These are phyloP conservation scores for Triplophysa bombifrons DNA, from an alignment of 2,797 vertebrate genomes.

Conservation along the genomic window DNA sequence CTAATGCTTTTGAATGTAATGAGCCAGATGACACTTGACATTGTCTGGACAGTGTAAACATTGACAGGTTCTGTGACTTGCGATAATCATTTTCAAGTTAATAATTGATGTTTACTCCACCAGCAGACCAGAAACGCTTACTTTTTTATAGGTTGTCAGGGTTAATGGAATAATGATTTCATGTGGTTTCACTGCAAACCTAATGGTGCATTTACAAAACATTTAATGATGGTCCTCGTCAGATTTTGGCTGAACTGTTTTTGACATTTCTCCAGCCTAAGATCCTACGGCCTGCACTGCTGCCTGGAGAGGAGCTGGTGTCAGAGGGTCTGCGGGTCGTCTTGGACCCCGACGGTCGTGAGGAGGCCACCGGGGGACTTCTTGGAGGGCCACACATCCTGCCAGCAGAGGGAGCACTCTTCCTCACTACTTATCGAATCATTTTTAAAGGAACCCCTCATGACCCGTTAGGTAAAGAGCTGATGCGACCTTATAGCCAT, in stretches of 20 bases:
- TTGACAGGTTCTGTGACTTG: constrained; percentile 13
- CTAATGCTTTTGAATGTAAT: constrained; percentile 38
- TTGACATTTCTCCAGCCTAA: constrained; percentile 82
- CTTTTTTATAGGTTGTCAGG: constrained; percentile 6
- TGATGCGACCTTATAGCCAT: background rate
- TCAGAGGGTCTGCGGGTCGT: constrained; percentile 94
- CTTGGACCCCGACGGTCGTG: constrained; percentile 92
- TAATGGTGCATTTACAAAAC: background rate
- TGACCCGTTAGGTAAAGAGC: constrained; percentile 88
- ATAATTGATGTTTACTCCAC: constrained; percentile 3
- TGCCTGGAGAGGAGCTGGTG: constrained; percentile 95
- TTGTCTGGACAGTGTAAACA: constrained; percentile 34
- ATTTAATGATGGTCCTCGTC: background rate
- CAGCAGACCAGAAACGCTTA: background rate
- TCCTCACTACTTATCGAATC: constrained; percentile 96
- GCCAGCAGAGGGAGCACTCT: constrained; percentile 97
- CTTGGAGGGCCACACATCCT: constrained; percentile 95
- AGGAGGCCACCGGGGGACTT: constrained; percentile 92
- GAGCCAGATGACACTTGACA: constrained; percentile 17
- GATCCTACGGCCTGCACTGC: constrained; percentile 89
- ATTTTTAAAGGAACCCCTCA: constrained; percentile 97
- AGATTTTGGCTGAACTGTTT: background rate
- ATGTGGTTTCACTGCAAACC: background rate
- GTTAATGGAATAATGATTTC: constrained; percentile 1
- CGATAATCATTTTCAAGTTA: constrained; percentile 27